Conservation (phyloP, 2,888 invertebrate species). For the Agrochola lota region DNA sequence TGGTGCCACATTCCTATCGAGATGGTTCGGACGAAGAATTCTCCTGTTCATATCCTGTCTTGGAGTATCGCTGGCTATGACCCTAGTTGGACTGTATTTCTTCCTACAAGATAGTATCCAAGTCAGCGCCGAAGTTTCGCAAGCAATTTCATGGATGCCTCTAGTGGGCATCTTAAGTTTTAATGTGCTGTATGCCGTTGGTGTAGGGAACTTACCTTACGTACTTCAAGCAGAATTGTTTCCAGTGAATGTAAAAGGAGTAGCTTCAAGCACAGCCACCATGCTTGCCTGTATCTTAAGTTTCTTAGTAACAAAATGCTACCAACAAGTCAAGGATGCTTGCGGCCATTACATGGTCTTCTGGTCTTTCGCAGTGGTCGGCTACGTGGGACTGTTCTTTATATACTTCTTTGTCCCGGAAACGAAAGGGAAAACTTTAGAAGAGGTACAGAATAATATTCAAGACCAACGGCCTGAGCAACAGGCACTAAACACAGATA, state of each 20-base stretch:
- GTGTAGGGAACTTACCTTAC: constrained; percentile 91
- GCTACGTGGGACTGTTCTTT: constrained; percentile 90
- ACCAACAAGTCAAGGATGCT: constrained; percentile 89
- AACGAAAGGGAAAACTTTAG: constrained; percentile 91
- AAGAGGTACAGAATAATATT: constrained; percentile 91
- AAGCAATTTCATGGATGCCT: constrained; percentile 87
- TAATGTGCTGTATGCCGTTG: constrained; percentile 90
- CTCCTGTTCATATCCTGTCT: constrained; percentile 89
- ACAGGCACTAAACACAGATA: constrained; percentile 67
- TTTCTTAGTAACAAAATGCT: constrained; percentile 91
- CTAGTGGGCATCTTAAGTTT: constrained; percentile 90
- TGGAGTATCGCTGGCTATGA: constrained; percentile 89
- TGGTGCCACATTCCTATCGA: constrained; percentile 87
- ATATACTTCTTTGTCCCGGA: constrained; percentile 91
- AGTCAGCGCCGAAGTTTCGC: constrained; percentile 77
- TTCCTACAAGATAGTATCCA: constrained; percentile 86
- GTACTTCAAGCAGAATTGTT: constrained; percentile 92
- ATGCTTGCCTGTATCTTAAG: constrained; percentile 90
- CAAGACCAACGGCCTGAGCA: constrained; percentile 78
- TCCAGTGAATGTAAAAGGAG: constrained; percentile 91
- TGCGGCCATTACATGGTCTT: constrained; percentile 91
- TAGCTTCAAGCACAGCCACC: constrained; percentile 90
- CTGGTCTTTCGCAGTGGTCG: constrained; percentile 89
- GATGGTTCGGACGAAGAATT: constrained; percentile 89
- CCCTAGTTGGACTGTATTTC: constrained; percentile 89